These are phyloP conservation scores for Scartelaos histophorus DNA, from an alignment of 2,113 vertebrate genomes.

Conservation along the genomic window DNA sequence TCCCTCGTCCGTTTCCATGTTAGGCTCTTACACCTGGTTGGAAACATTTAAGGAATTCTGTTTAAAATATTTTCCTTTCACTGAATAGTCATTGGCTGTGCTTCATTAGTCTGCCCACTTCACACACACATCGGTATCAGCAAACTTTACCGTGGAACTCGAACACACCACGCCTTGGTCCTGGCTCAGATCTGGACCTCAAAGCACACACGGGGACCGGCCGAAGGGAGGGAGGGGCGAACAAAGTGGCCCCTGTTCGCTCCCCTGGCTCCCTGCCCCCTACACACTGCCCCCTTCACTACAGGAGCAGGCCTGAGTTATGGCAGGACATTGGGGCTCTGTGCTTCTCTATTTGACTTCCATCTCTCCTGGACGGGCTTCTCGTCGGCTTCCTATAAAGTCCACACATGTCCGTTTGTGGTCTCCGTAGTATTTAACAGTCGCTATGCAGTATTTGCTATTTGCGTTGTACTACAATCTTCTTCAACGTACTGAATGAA, in stretches of 20 bases:
- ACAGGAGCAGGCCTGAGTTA: slow-evolving; percentile 11
- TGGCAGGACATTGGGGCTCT: slow-evolving; percentile 59
- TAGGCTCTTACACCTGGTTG: slow-evolving; percentile 5
- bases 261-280: slow-evolving; percentile 18
- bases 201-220: slow-evolving; percentile 34
- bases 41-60: slow-evolving; percentile 5
- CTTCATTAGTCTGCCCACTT: slow-evolving; percentile 44
- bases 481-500: background rate
- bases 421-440: background rate
- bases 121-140: slow-evolving; percentile 38
- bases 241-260: slow-evolving; percentile 66
- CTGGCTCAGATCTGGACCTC: slow-evolving; percentile 34
- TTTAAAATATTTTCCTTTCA: background rate
- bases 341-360: slow-evolving; percentile 54
- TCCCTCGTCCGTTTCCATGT: background rate
- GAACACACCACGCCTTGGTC: slow-evolving; percentile 46
- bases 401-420: slow-evolving; percentile 24
- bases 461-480: background rate
- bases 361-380: slow-evolving; percentile 24
- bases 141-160: slow-evolving; percentile 56
- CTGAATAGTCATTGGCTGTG: background rate
- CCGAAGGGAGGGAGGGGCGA: slow-evolving; percentile 14
- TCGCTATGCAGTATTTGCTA: background rate
- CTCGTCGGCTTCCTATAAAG: slow-evolving; percentile 15
- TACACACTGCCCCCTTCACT: slow-evolving; percentile 63